These are phyloP conservation scores for Gadopsis bispinosus DNA, from an alignment of 2,797 vertebrate species.

Conservation along the genomic window DNA sequence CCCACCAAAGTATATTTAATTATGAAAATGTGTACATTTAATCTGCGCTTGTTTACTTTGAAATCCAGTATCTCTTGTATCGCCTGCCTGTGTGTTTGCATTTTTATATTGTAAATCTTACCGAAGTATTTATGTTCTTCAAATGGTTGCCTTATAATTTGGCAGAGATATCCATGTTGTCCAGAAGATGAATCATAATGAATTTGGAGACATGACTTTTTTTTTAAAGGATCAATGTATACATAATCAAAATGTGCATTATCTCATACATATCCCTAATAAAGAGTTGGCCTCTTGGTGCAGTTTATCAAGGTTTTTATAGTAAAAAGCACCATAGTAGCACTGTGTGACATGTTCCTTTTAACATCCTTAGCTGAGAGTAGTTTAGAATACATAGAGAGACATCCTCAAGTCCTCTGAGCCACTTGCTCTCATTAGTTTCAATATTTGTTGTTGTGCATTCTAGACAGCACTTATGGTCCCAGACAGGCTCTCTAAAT, in stretches of 20 bases:
- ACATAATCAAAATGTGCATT: neutral
- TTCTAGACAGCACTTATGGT: slow-evolving; percentile 54
- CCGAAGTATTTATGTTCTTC: slow-evolving; percentile 5
- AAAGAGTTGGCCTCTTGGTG: neutral
- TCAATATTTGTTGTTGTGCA: slow-evolving; percentile 58
- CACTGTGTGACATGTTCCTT: slow-evolving; percentile 20
- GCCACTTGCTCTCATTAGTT: slow-evolving; percentile 57
- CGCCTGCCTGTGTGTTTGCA: too few species aligned
- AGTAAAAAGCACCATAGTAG: neutral
- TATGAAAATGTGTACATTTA: too few species aligned
- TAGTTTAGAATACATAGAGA: slow-evolving; percentile 37
- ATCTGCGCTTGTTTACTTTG: too few species aligned
- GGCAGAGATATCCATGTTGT: neutral
- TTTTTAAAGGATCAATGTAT: neutral
- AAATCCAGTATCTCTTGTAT: too few species aligned
- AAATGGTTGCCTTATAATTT: neutral
- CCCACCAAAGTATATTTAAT: too few species aligned
- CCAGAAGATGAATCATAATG: slow-evolving; percentile 9
- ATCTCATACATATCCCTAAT: too few species aligned
- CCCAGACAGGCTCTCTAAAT: slow-evolving; percentile 64
- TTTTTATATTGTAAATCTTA: too few species aligned
- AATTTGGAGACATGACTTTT: neutral
- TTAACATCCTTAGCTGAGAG: slow-evolving; percentile 29
- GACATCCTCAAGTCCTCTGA: slow-evolving; percentile 34
- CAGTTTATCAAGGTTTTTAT: neutral